Evolutionary conservation across 2,113 vertebrate species (phyloP), one percentile per base, ranked within the genome.

Genomic region (Tragulus kanchil): DNA sequence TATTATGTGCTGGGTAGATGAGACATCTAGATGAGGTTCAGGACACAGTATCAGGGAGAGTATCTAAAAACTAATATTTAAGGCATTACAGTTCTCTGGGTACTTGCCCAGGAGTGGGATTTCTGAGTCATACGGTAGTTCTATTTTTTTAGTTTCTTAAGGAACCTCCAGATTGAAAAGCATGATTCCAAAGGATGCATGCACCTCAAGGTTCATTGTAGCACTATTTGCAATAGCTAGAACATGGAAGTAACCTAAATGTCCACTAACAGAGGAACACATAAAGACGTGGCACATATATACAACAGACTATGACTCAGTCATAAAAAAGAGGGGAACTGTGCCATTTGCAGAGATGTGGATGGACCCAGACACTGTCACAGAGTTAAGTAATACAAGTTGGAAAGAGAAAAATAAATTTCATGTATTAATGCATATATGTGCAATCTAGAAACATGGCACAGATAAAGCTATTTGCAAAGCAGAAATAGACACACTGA

Each of bases 231-330:
- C 42, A 73, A 3, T 1, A 25, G 69, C 11, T 11, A 25, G 69
- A 21, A 73, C 69, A 45, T 0, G 1, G 13, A 12, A 45, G 69
- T 36, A 6, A 42, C 69, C 36, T 13, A 7, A 13, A 45, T 1
- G 21, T 0, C 69, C 36, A 3, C 10, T 36, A 25, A 0, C 21
- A 25, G 36, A 25, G 69, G 36, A 45, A 1, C 0, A 5, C 10
- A 45, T 0, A 11, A 3, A 25, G 36, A 3, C 0, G 69, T 0
- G 21, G 36, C 69, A 1, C 69, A 13, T 9, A 36, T 3, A 0
- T 6, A 11, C 0, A 1, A 71, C 3, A 21, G 36, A 25, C 3
- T 3, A 2, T 6, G 5, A 45, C 36, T 36, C 69, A 45, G 69
- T 5, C 36, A 7, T 0, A 3, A 12, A 3, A 12, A 21, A 36